These are phyloP conservation scores for Amphipoea oculea DNA, from an alignment of 2,888 invertebrate genomes.

Conservation along the genomic window DNA sequence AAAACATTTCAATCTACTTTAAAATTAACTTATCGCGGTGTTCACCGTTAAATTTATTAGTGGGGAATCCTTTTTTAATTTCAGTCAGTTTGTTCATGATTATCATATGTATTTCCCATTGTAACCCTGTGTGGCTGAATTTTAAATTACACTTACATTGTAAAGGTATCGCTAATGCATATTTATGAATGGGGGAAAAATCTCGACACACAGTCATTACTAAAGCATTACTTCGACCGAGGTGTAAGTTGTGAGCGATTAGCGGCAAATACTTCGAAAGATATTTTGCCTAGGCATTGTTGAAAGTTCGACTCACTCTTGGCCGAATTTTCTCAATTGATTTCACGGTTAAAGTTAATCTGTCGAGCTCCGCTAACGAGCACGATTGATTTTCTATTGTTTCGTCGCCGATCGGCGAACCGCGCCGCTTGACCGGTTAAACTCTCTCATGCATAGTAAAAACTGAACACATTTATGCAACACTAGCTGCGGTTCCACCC, in stretches of 20 bases:
- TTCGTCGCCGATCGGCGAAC: no score
- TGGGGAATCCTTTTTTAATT: slow-evolving; percentile 32
- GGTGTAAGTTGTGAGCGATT: slow-evolving; percentile 65
- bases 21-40: slow-evolving; percentile 2
- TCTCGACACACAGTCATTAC: slow-evolving; percentile 88
- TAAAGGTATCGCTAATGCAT: slow-evolving; percentile 86
- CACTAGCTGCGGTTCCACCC: no score
- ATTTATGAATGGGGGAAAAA: slow-evolving; percentile 88
- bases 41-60: slow-evolving; percentile 13
- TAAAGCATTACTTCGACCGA: slow-evolving; percentile 81
- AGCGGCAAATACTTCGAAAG: neutral
- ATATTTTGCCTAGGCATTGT: accelerated
- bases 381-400: no score
- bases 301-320: neutral
- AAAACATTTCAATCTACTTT: slow-evolving; percentile 21
- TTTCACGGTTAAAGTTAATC: no score
- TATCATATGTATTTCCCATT: slow-evolving; percentile 48
- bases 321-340: neutral
- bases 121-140: slow-evolving; percentile 69
- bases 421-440: no score
- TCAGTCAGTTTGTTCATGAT: slow-evolving; percentile 35
- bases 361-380: no score
- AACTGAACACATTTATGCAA: neutral
- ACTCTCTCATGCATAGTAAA: neutral
- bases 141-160: slow-evolving; percentile 81